phyloP scores from a whole-genome alignment of 1,140 invertebrate species.

The Trinorchestia longiramus region DNA sequence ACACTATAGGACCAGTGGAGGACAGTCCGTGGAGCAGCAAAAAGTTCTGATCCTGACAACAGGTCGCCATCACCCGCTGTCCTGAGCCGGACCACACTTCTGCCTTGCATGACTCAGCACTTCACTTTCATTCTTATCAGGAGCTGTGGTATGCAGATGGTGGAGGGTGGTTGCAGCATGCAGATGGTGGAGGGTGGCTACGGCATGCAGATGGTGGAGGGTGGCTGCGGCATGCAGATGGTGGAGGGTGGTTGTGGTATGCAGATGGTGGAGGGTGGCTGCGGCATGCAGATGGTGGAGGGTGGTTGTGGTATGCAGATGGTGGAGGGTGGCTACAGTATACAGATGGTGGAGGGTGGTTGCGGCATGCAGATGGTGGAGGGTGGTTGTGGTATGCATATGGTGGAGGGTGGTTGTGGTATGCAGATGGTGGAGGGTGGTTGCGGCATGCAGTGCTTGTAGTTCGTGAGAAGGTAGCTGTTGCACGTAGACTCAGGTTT shows the following conservation, averaged over 20 bases:
- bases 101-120: constrained; percentile 34
- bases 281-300: background rate
- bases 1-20: background rate
- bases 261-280: background rate
- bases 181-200: background rate
- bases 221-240: background rate
- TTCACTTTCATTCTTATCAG: constrained; percentile 14
- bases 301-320: background rate
- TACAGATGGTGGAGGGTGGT: background rate
- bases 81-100: background rate
- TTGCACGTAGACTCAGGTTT: too few species aligned
- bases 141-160: background rate
- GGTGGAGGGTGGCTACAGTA: background rate
- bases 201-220: background rate
- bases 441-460: background rate
- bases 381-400: background rate
- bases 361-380: background rate
- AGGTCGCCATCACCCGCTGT: background rate
- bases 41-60: background rate
- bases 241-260: background rate
- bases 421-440: background rate
- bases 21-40: background rate
- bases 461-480: background rate
- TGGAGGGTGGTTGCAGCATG: background rate
- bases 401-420: background rate